phyloP scores from a whole-genome alignment of 2,113 vertebrate genomes.

The Addax nasomaculatus region DNA sequence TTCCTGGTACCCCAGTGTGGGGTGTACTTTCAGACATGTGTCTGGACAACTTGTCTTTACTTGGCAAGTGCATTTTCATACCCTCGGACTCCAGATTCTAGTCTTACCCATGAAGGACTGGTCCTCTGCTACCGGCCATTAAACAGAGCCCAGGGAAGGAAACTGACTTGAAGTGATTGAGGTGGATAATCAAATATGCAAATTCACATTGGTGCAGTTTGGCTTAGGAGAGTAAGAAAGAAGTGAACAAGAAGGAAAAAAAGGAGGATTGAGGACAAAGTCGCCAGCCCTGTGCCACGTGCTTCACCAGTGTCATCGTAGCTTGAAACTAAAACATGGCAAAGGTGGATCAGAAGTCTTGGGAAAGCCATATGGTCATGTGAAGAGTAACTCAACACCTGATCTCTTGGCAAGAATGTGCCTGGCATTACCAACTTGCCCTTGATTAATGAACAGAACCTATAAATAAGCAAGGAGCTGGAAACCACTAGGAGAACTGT shows the following conservation, averaged over 20 bases:
- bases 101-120: neutral
- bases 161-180: neutral
- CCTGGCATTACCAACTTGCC: neutral
- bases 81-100: neutral
- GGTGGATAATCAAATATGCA: neutral
- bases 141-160: neutral
- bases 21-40: neutral
- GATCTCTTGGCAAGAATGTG: constrained; percentile 4
- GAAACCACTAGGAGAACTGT: neutral
- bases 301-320: neutral
- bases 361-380: neutral
- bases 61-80: neutral
- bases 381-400: neutral
- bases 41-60: neutral
- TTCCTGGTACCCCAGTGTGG: neutral
- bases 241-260: neutral
- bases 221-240: neutral
- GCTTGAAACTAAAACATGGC: neutral
- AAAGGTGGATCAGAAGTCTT: neutral
- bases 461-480: constrained; percentile 3
- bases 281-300: neutral
- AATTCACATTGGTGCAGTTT: neutral
- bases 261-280: neutral
- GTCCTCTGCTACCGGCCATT: neutral
- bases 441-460: constrained; percentile 10